These are phyloP conservation scores for Drosophila serrata DNA, from an alignment of 1,140 invertebrate genomes.

Conservation along the genomic window DNA sequence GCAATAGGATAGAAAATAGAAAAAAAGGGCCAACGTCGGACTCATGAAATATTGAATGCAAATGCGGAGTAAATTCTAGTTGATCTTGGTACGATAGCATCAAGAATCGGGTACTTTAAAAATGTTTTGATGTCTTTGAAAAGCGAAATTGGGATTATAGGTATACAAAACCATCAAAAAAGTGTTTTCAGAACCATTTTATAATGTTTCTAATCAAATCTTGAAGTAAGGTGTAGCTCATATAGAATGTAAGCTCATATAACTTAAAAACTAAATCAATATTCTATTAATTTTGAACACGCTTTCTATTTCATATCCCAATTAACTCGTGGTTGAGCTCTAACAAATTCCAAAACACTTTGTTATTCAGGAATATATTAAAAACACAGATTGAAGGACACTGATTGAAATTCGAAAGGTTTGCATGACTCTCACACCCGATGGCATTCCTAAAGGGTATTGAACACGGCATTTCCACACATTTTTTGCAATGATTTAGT, in stretches of 20 bases:
- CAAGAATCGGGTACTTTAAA: neutral
- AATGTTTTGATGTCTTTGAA: neutral
- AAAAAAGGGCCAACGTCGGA: neutral
- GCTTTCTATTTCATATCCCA: neutral
- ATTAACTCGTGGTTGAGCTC: neutral
- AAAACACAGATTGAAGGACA: neutral
- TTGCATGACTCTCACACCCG: neutral
- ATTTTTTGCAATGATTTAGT: slow-evolving; percentile 73
- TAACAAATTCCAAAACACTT: neutral
- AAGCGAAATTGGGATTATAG: neutral
- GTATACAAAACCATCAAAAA: neutral
- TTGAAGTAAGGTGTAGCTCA: too few species aligned
- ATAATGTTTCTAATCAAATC: too few species aligned
- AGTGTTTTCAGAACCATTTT: neutral
- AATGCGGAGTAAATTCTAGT: slow-evolving; percentile 11
- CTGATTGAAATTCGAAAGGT: slow-evolving; percentile 16
- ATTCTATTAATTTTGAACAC: neutral
- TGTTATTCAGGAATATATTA: neutral
- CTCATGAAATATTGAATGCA: slow-evolving; percentile 40
- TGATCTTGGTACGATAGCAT: neutral
- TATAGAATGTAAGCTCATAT: neutral
- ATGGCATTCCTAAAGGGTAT: slow-evolving; percentile 32
- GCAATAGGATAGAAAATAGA: slow-evolving; percentile 5
- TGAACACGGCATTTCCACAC: slow-evolving; percentile 31
- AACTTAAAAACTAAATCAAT: neutral